Evolutionary conservation across 2,113 vertebrate genomes (phyloP), one percentile per base, ranked within the genome.

Genomic region (Gambusia affinis): DNA sequence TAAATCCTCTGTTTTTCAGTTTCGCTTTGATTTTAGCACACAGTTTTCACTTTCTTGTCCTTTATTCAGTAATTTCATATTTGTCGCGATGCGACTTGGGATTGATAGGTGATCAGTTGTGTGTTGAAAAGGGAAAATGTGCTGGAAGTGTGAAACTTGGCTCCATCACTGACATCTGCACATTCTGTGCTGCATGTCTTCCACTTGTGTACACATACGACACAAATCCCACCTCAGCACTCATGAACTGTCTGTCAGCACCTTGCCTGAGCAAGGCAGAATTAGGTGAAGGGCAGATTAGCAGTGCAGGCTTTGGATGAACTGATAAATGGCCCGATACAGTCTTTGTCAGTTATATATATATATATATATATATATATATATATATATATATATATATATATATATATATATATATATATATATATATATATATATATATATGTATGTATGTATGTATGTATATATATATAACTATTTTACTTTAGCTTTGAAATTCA

Each of bases 161-260:
- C 37, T 60, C 67, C 51, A 64, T 51, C 17, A 66, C n/a, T 27
- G 42, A 68, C 28, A 78, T 78, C 22, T 74, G 8, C 35, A 42
- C 62, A 61, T 63, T 60, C 29, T 39, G 31, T 73, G 10, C 31
- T 54, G 35, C 42, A 67, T 12, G 7, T 76, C n/a, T 78, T 60
- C 66, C 66, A 39, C 33, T 73, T 47, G 51, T 67, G 67, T 74
- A 60, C 1, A 76, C 68, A n/a, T 74, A 74, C 22, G 47, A 35
- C 72, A 70, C 70, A 81, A 78, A 64, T 68, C 42, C 73, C 42
- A 83, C n/a, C 80, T 92, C 88, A 89, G 87, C 91, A 76, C 72
- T 85, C 66, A 17, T 39, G 31, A 72, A 19, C 44, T 61, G 0
- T 8, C 83, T 64, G 86, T 90, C 85, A 85, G 84, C 89, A 85